Conservation (phyloP, 2,113 vertebrate species). For the Periophthalmodon schlosseri region DNA sequence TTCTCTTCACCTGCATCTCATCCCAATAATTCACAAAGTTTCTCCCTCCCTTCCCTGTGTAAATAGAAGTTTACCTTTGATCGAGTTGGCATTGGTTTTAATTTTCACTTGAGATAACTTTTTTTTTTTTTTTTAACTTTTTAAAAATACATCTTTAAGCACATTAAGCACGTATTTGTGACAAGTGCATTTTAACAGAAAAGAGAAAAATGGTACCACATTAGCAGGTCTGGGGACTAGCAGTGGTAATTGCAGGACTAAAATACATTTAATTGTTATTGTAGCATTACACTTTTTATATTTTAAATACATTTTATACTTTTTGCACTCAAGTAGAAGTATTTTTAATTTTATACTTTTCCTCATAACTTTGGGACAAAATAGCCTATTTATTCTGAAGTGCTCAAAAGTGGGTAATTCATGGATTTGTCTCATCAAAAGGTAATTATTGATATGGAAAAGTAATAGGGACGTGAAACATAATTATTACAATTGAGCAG, state of each 20-base stretch:
- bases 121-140: neutral
- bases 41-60: slow-evolving; percentile 4
- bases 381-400: neutral
- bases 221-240: too few species aligned
- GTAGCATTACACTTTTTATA: too few species aligned
- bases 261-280: too few species aligned
- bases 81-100: neutral
- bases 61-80: slow-evolving; percentile 15
- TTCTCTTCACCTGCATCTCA: slow-evolving; percentile 38
- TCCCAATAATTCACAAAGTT: slow-evolving; percentile 40
- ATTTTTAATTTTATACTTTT: neutral
- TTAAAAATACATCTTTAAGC: neutral
- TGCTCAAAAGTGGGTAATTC: too few species aligned
- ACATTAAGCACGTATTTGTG: too few species aligned
- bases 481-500: too few species aligned
- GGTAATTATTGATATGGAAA: neutral
- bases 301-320: too few species aligned
- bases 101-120: neutral
- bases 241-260: too few species aligned
- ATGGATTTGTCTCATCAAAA: neutral
- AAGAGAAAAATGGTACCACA: too few species aligned
- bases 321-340: neutral
- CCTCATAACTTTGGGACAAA: neutral
- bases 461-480: neutral
- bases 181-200: too few species aligned